Base-by-base conservation (phyloP, 1,140 invertebrate species). In the Drosophila kurseongensis region DNA sequence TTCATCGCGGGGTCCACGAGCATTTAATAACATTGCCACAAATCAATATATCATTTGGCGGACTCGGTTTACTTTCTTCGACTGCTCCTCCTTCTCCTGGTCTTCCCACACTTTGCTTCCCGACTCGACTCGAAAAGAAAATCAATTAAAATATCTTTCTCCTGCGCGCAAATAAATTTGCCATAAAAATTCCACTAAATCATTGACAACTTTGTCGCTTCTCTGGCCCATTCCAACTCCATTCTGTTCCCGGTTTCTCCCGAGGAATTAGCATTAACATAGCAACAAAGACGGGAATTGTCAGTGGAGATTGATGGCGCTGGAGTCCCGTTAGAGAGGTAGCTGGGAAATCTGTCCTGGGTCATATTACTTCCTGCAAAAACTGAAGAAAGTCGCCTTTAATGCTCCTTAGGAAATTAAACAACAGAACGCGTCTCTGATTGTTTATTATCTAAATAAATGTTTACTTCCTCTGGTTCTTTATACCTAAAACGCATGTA, bases 131-230 rank as follows among this genome's bases (percentile, higher is more conserved):
- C 41, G 67, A 71, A 71, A 58, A 54, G 82, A 89, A 84, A 89
- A 89, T 89, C 84, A 89, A 89, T 89, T 89, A 89, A 89, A 90
- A 89, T 89, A 88, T 79, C 76, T 88, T 79, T 88, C 66, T 73
- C 55, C 69, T 75, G 51, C 47, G 62, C 65, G 82, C 82, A 78
- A 85, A 86, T 86, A 86, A 86, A 86, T 88, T 89, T 80, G 79
- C 79, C 83, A 88, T 88, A 79, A 88, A 86, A 88, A 89, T 89
- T 76, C 84, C 84, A 88, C 84, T 88, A 88, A 88, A 88, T 88
- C 83, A 88, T 83, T 88, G 66, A 51, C 74, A 82, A 74, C 82
- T 80, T 86, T 85, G 81, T 85, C 81, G 77, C 68, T 71, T 60
- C 47, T 40, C 65, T 35, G 52, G 62, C 29, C 45, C 16, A 36